phyloP scores from a whole-genome alignment of 2,888 invertebrate species.

The Resseliella maxima region DNA sequence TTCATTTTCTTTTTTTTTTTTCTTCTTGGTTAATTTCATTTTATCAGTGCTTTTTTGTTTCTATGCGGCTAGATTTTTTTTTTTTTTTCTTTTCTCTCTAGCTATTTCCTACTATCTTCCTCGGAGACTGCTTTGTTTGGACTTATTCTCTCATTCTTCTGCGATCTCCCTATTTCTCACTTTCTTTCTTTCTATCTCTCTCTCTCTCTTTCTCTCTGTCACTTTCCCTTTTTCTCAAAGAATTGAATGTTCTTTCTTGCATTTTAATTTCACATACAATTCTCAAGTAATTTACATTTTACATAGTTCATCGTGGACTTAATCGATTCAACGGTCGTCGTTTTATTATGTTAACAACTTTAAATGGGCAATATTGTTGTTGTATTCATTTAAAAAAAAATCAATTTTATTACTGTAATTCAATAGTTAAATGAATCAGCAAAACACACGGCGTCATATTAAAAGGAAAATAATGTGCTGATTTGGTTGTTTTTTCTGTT shows the following conservation, averaged over 20 bases:
- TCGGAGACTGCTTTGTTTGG: no score
- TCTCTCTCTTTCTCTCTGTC: background rate
- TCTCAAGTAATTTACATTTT: background rate
- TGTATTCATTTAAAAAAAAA: background rate
- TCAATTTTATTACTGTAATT: conserved; percentile 2
- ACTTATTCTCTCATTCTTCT: no score
- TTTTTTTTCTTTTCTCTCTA: background rate
- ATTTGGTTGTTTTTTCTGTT: no score
- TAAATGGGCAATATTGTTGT: background rate
- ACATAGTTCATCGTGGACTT: background rate
- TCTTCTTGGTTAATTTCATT: background rate
- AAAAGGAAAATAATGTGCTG: background rate
- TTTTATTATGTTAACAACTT: conserved; percentile 27
- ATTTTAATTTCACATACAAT: background rate
- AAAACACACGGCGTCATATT: background rate
- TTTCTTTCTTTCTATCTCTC: no score
- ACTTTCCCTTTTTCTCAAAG: background rate
- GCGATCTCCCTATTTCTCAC: no score
- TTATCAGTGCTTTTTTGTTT: conserved; percentile 19
- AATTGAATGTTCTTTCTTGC: background rate
- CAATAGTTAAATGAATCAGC: background rate
- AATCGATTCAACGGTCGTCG: background rate
- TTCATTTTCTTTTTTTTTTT: background rate
- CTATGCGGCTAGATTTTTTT: background rate
- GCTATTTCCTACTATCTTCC: no score